Base-by-base conservation (phyloP, 1,140 invertebrate genomes). In the Camponotus floridanus region DNA sequence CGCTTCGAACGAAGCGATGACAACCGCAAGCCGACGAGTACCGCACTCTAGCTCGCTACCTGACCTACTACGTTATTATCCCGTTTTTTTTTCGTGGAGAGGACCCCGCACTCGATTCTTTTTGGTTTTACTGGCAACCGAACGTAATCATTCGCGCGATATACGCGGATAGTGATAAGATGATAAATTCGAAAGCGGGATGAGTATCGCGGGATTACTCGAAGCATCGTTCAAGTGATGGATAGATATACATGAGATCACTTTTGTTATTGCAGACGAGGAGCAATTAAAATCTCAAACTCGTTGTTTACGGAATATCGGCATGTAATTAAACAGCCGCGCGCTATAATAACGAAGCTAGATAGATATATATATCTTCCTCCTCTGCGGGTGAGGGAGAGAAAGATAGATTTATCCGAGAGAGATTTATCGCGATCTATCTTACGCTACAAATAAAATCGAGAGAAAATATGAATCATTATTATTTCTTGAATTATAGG, bases 261-360 rank as follows among this genome's bases (percentile, higher is more conserved):
- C n/a, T 48, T 65, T 39, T 62, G n/a, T 45, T 21, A 74, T 61
- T 57, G 68, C 68, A 42, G 48, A 61, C 39, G 26, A 78, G 36
- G 48, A 86, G 90, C 91, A 91, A 92, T 93, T 92, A 92, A 93
- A 93, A 93, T 89, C 86, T 90, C 88, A 85, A 87, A 76, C 80
- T 91, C 83, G 84, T 91, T 90, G 88, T 91, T 91, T 86, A 78
- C 81, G 71, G 78, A 91, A 89, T 87, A 90, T 89, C 80, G 80
- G 42, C 33, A 65, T 70, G 70, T 91, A 90, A 91, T 92, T 90
- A 88, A 92, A 88, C 87, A 91, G 26, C 8, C 18, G 2, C 73
- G 70, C 76, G 8, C 21, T 21, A 15, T 39, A 62, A 55, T 79
- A 79, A 79, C 33, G 62, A 79, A 68, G 62, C 45, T 39, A 39